Percentiles rank a stretch among this genome's conserved stretches.
Evolutionary conservation across 1,140 invertebrate genomes (phyloP).

Genomic region (Mizuhopecten yessoensis): DNA sequence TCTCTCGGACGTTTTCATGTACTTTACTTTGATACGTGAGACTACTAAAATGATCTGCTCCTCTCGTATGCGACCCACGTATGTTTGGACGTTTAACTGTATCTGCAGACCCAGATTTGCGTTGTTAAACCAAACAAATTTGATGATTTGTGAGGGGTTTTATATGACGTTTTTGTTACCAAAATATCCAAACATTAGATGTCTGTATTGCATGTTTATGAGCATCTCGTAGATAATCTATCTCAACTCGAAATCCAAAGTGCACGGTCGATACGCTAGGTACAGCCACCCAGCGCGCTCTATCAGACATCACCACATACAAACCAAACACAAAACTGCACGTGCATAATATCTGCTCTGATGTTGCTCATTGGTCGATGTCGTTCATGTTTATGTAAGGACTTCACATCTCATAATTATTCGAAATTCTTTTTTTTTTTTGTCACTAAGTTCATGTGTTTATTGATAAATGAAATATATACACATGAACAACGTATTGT

Average conservation of each 20-base stretch:
- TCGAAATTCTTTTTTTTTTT: too few species aligned
- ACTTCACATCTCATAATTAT: too few species aligned
- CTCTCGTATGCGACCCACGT: background rate
- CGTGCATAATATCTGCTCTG: background rate
- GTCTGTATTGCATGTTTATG: background rate
- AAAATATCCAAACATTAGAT: background rate
- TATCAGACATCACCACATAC: background rate
- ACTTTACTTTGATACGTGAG: background rate
- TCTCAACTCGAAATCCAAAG: background rate
- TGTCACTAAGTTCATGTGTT: too few species aligned
- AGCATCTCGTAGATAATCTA: background rate
- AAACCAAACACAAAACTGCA: background rate
- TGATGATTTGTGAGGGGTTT: background rate
- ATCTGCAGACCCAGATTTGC: background rate
- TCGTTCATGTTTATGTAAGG: background rate
- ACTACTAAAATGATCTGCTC: background rate
- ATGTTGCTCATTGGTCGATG: background rate
- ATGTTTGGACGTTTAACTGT: background rate
- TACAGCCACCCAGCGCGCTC: background rate
- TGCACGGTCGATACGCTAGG: background rate
- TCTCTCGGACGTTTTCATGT: conserved; percentile 18
- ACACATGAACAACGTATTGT: too few species aligned
- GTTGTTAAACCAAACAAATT: background rate
- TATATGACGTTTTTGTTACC: background rate
- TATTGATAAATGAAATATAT: too few species aligned